Conservation (phyloP, 2,888 invertebrate species). For the Sminthurides aquaticus region DNA sequence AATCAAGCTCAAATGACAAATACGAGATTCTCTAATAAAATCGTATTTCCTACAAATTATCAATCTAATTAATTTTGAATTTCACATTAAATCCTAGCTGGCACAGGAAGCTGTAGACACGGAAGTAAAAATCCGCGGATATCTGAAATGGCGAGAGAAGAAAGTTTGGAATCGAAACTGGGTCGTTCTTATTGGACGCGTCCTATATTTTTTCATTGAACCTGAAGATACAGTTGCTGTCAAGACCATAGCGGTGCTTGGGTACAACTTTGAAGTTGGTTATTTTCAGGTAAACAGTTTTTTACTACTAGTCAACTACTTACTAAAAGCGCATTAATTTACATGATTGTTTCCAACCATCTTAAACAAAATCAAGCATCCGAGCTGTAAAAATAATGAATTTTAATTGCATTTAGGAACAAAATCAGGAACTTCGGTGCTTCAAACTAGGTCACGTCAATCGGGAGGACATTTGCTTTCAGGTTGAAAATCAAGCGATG, state of each 20-base stretch:
- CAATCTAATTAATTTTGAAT: too few species aligned
- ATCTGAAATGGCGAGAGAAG: constrained; percentile 48
- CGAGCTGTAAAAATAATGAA: too few species aligned
- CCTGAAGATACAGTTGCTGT: constrained; percentile 54
- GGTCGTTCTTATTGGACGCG: constrained; percentile 56
- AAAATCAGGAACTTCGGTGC: constrained; percentile 2
- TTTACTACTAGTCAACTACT: background rate
- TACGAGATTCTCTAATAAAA: background rate
- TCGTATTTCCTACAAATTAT: background rate
- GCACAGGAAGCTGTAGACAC: constrained; percentile 50
- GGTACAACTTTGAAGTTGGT: constrained; percentile 48
- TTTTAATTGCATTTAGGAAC: background rate
- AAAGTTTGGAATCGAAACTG: constrained; percentile 52
- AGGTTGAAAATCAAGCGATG: constrained; percentile 2
- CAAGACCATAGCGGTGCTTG: constrained; percentile 52
- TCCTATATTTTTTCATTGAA: constrained; percentile 51
- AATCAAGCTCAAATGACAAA: too few species aligned
- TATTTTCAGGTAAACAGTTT: constrained; percentile 4
- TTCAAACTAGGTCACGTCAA: background rate
- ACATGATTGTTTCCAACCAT: too few species aligned
- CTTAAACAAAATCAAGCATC: too few species aligned
- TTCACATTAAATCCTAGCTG: background rate
- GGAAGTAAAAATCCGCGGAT: constrained; percentile 53
- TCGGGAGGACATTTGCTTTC: constrained; percentile 1
- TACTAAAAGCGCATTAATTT: background rate